Evolutionary conservation across 2,888 invertebrate genomes (phyloP).

Genomic region (Seira musarum): DNA sequence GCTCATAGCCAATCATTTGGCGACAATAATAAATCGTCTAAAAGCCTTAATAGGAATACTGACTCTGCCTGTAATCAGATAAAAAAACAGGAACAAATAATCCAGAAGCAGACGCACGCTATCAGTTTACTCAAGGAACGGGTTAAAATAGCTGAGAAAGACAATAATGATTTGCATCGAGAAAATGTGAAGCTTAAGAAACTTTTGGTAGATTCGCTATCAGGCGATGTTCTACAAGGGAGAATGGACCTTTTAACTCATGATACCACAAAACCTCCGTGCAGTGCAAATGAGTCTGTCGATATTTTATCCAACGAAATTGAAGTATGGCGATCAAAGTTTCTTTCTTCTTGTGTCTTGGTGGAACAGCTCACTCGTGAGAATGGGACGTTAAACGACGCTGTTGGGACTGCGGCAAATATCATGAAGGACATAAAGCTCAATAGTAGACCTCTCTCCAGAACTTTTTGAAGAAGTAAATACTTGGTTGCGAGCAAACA

Average conservation of each 20-base stretch:
- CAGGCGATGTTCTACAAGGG: constrained; percentile 55
- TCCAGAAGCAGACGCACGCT: constrained; percentile 55
- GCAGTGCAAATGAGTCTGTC: constrained; percentile 63
- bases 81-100: constrained; percentile 25
- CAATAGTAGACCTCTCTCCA: constrained; percentile 58
- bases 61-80: background rate
- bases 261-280: constrained; percentile 29
- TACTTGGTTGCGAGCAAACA: constrained; percentile 60
- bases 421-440: constrained; percentile 66
- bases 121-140: constrained; percentile 65
- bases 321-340: constrained; percentile 69
- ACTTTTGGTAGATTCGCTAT: constrained; percentile 67
- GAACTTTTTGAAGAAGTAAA: constrained; percentile 64
- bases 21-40: no score
- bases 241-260: constrained; percentile 28
- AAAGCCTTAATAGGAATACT: no score
- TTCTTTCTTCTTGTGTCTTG: constrained; percentile 68
- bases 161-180: constrained; percentile 65
- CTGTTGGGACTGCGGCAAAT: constrained; percentile 59
- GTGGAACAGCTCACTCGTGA: constrained; percentile 68
- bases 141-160: constrained; percentile 67
- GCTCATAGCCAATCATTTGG: background rate
- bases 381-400: constrained; percentile 62
- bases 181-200: constrained; percentile 68
- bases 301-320: constrained; percentile 68